phyloP scores from a whole-genome alignment of 2,888 invertebrate species.

The Leucania comma region DNA sequence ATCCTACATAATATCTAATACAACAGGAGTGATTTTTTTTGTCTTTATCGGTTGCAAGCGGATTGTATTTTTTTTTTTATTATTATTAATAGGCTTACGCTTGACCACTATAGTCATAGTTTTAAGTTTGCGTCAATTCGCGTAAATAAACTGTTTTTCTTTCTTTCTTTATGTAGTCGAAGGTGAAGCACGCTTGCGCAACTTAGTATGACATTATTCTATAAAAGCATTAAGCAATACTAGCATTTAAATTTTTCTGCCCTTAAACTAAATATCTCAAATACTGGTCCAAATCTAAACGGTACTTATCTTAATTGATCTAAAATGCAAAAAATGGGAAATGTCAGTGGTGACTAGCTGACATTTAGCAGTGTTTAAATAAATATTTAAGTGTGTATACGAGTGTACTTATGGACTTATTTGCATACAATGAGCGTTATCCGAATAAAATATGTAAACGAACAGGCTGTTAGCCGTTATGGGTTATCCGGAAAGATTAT shows the following conservation, averaged over 20 bases:
- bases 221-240: not conserved
- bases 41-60: too few species aligned
- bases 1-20: too few species aligned
- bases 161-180: too few species aligned
- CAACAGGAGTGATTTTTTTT: too few species aligned
- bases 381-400: not conserved
- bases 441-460: constrained; percentile 45
- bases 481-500: constrained; percentile 40
- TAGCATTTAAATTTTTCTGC: constrained; percentile 22
- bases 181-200: not conserved
- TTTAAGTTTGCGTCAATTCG: too few species aligned
- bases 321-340: constrained; percentile 44
- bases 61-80: too few species aligned
- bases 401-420: constrained; percentile 20
- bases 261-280: constrained; percentile 34
- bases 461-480: constrained; percentile 15
- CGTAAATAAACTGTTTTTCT: too few species aligned
- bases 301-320: constrained; percentile 59
- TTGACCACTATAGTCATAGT: too few species aligned
- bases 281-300: constrained; percentile 44
- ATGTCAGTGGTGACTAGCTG: constrained; percentile 41
- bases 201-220: not conserved
- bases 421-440: constrained; percentile 59
- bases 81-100: too few species aligned
- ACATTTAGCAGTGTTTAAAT: constrained; percentile 47